Base-by-base conservation (phyloP, 2,888 invertebrate genomes). In the Proisotoma minuta region DNA sequence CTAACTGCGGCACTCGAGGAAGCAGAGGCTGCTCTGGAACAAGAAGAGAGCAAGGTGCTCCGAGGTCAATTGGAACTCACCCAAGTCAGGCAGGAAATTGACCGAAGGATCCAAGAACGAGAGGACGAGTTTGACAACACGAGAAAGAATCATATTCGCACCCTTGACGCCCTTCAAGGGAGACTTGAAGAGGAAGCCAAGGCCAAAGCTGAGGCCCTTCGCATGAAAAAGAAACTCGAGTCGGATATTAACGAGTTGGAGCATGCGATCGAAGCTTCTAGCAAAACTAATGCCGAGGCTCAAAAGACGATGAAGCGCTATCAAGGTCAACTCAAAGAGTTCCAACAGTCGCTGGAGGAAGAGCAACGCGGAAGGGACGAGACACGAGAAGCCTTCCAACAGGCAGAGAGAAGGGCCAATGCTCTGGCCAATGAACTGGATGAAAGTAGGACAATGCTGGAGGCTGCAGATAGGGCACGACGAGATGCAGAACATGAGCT, bases 171-270 rank as follows among this genome's bases (percentile, higher is more conserved):
- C 78, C 97, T 98, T 95, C 97, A 98, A 84, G 97, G 97, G 78
- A 92, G 93, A 78, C 87, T 99, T 79, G 98, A 99, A 84, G 96
- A 97, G 78, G 99, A 99, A 83, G 90, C 96, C 81, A 95, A 87
- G 97, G 97, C 78, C 64, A 97, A 97, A 84, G 95, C 96, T 84
- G 98, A 99, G 85, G 97, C 97, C 75, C 87, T 98, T 77, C 91
- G 97, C 84, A 94, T 98, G 91, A 99, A 99, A 91, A 99, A 99
- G 92, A 99, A 99, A 85, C 86, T 99, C 79, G 99, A 99, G 82
- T 91, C 92, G 76, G 98, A 99, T 85, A 98, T 99, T 84, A 98
- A 97, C 81, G 98, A 98, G 82, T 86, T 99, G 72, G 98, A 99
- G 81, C 95, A 98, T 77, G 96, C 96, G 77, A 84, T 98, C 79